Evolutionary conservation across 2,113 vertebrate genomes (phyloP).

Genomic region (Campylomormyrus tamandua): DNA sequence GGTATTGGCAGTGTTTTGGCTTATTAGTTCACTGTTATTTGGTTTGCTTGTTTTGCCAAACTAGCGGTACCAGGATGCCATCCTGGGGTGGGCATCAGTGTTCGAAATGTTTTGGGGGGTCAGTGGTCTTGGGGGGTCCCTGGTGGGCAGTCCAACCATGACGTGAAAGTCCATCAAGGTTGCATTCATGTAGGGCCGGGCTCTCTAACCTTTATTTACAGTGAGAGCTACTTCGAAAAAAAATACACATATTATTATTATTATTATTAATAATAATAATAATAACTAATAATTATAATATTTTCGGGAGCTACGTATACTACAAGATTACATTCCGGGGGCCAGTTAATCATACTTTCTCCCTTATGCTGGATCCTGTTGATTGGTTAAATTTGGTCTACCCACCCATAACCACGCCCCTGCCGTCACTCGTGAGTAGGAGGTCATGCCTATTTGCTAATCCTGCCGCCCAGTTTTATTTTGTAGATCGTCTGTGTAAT

Average conservation of each 20-base stretch:
- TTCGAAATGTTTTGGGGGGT: neutral
- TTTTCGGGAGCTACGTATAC: neutral
- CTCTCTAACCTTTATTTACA: neutral
- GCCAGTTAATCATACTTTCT: neutral
- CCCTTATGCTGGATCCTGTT: neutral
- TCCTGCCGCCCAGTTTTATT: neutral
- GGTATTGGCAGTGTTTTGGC: neutral
- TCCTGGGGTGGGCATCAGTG: neutral
- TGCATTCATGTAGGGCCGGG: neutral
- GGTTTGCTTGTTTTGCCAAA: neutral
- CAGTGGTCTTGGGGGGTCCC: neutral
- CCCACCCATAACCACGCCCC: neutral
- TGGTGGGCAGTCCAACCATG: neutral
- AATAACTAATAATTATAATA: neutral
- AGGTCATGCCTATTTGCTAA: neutral
- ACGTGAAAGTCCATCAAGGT: neutral
- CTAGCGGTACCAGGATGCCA: neutral
- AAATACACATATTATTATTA: too few species aligned
- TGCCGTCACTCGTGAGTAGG: neutral
- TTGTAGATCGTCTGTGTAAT: neutral
- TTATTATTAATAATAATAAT: too few species aligned
- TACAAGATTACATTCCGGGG: neutral
- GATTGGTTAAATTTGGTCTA: neutral
- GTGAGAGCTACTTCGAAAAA: neutral
- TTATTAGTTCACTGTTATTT: neutral